These are phyloP conservation scores for Ictalurus punctatus DNA, from an alignment of 2,113 vertebrate species.

Conservation along the genomic window DNA sequence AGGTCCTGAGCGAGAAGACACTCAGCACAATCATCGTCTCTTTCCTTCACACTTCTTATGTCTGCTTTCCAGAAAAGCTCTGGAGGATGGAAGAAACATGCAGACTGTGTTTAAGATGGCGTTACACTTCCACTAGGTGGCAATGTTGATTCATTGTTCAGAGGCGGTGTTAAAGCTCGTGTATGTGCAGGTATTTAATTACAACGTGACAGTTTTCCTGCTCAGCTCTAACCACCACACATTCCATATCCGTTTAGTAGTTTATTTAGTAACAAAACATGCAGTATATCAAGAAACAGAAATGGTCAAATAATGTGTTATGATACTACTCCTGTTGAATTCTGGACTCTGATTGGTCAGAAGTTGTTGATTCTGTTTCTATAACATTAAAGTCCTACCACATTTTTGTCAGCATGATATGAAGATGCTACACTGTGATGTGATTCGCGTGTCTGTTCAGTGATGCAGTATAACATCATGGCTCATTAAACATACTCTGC, in stretches of 20 bases:
- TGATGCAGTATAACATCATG: not conserved
- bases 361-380: not conserved
- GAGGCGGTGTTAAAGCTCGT: slow-evolving; percentile 3
- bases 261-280: not conserved
- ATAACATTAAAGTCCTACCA: not conserved
- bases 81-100: not conserved
- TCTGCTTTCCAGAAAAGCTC: not conserved
- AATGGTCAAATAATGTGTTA: not conserved
- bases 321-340: not conserved
- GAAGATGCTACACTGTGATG: not conserved
- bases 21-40: not conserved
- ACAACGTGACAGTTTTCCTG: not conserved
- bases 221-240: not conserved
- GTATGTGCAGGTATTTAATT: slow-evolving; percentile 25
- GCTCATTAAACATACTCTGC: not conserved
- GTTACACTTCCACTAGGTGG: slow-evolving; percentile 61
- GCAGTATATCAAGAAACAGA: not conserved
- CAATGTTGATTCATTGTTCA: slow-evolving; percentile 58
- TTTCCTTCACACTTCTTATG: not conserved
- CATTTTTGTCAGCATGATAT: not conserved
- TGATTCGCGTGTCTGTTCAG: not conserved
- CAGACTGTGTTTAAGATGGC: not conserved
- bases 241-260: too few species aligned
- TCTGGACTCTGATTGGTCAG: not conserved
- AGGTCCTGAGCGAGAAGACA: slow-evolving; percentile 22